Evolutionary conservation across 2,113 vertebrate genomes (phyloP), one percentile per base, ranked within the genome.

Genomic region (Ammodytes dubius): DNA sequence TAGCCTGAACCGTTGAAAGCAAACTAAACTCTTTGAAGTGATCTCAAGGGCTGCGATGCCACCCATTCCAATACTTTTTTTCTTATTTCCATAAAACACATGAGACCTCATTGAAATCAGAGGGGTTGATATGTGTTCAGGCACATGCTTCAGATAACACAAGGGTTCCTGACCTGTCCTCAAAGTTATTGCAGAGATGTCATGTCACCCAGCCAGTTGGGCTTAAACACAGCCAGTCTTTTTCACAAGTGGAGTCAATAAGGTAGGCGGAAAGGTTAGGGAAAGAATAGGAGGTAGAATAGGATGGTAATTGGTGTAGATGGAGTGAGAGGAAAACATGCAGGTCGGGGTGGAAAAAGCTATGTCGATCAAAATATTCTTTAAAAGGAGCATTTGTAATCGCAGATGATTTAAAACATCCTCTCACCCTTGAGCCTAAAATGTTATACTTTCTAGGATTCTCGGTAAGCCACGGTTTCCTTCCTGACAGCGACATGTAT

Each of bases 391-490:
- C 13, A 37, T 39, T 27, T 49, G 6, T 65, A 64, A 79, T 63
- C 43, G 17, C 27, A 50, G 57, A 63, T 57, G 42, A 74, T 66
- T 81, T 86, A 63, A 74, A 79, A 74, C 54, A 74, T 60, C 46
- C 9, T 53, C 63, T 75, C 15, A 27, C 43, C n/a, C 6, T 63
- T 56, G 56, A 83, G 70, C 60, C 27, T 47, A 49, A 19, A 66
- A 40, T 74, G 65, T 66, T 83, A 56, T 84, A 40, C 72, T 50
- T 61, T 46, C 27, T 27, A 27, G 70, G 37, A 68, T 59, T 67
- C 60, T 69, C 4, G 57, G 65, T 74, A 59, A 91, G 68, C 13
- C 71, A 27, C 40, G 0, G 56, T 79, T 89, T 83, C 71, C 84
- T 81, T 27, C 67, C 49, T 70, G 59, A 74, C 61, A 60, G 64